These are phyloP conservation scores for Pelosia muscerda DNA, from an alignment of 2,888 invertebrate species.

Conservation along the genomic window DNA sequence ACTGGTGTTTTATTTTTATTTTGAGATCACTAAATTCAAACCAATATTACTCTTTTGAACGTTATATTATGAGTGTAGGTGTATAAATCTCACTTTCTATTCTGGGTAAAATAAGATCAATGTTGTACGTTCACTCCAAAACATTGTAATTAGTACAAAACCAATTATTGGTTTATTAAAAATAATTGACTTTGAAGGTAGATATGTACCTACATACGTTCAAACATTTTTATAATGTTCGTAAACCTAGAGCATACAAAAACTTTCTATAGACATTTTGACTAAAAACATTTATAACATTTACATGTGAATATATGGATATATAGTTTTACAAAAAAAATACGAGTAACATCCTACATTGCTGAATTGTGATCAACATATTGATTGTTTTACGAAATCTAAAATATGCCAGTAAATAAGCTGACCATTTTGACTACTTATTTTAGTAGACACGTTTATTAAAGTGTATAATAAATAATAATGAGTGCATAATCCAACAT, in stretches of 20 bases:
- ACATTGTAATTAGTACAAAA: not conserved
- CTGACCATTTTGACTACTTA: no score
- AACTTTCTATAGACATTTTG: constrained; percentile 41
- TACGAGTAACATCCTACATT: constrained; percentile 25
- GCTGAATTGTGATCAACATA: constrained; percentile 33
- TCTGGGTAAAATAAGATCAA: constrained; percentile 9
- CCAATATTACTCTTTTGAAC: constrained; percentile 14
- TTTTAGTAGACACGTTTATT: no score
- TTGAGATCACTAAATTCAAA: constrained; percentile 16
- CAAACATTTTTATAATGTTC: not conserved
- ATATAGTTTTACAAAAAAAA: constrained; percentile 32
- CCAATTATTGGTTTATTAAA: not conserved
- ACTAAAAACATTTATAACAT: not conserved
- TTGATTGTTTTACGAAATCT: constrained; percentile 25
- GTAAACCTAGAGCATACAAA: constrained; percentile 13
- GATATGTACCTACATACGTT: not conserved
- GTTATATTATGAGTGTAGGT: constrained; percentile 11
- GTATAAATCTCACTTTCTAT: constrained; percentile 7
- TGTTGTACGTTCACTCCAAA: constrained; percentile 7
- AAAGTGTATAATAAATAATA: no score
- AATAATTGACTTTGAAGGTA: not conserved
- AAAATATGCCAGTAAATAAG: no score
- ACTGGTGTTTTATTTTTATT: constrained; percentile 26
- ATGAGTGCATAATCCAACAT: not conserved
- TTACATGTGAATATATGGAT: constrained; percentile 8